These are phyloP conservation scores for Halictus quadricinctus DNA, from an alignment of 2,888 invertebrate species.

Conservation along the genomic window DNA sequence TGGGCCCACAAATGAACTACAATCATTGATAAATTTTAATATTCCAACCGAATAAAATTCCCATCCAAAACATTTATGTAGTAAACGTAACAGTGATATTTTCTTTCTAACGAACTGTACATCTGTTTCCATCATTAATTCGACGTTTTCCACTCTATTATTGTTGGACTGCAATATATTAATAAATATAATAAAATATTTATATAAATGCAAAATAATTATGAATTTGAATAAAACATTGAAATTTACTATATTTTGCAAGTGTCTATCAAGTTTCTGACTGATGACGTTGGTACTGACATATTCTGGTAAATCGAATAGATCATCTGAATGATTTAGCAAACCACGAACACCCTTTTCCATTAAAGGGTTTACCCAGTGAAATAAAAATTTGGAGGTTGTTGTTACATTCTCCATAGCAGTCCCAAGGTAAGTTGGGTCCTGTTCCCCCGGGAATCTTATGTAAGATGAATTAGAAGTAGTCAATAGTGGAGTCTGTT, in stretches of 20 bases:
- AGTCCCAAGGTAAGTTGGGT: conserved; percentile 89
- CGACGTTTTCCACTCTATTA: conserved; percentile 50
- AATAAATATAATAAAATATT: conserved; percentile 4
- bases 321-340: conserved; percentile 89
- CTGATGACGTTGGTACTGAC: conserved; percentile 86
- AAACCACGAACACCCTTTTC: conserved; percentile 90
- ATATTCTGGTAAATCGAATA: conserved; percentile 90
- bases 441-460: conserved; percentile 86
- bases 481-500: conserved; percentile 85
- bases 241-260: conserved; percentile 79
- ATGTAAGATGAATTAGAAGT: conserved; percentile 83
- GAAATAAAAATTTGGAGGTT: conserved; percentile 90
- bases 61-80: conserved; percentile 90
- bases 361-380: conserved; percentile 94
- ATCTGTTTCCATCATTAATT: conserved; percentile 40
- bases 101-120: conserved; percentile 76
- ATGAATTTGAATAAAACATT: background rate
- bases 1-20: conserved; percentile 94
- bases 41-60: conserved; percentile 94
- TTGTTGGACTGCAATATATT: conserved; percentile 49
- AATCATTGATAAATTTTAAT: conserved; percentile 92
- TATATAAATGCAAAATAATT: background rate
- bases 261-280: conserved; percentile 84
- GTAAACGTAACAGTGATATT: conserved; percentile 86
- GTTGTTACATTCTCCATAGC: conserved; percentile 90